phyloP scores from a whole-genome alignment of 2,797 vertebrate species.

The Jordanella pulchra region DNA sequence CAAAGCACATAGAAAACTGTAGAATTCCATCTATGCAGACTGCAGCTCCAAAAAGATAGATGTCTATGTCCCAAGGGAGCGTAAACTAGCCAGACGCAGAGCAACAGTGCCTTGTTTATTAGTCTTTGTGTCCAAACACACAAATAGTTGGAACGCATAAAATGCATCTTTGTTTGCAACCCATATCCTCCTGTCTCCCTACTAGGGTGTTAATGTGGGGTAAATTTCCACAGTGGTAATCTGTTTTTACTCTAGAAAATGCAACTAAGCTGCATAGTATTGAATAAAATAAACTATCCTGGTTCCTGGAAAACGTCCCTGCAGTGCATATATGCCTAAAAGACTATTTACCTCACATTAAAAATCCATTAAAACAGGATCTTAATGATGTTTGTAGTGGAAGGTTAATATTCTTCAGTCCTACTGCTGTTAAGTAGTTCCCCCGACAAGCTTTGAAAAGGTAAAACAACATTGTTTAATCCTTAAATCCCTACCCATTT shows the following conservation, averaged over 20 bases:
- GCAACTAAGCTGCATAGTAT: background rate
- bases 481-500: slow-evolving; percentile 87
- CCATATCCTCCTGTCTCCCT: background rate
- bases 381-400: background rate
- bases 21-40: background rate
- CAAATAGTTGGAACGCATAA: background rate
- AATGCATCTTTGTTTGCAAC: background rate
- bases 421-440: background rate
- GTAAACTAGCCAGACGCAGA: background rate
- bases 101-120: too few relatives aligned
- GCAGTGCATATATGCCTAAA: background rate
- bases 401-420: background rate
- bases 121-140: too few relatives aligned
- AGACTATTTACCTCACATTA: background rate
- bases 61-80: background rate
- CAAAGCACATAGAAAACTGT: too few relatives aligned
- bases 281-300: background rate
- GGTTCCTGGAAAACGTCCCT: background rate
- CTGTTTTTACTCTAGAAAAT: background rate
- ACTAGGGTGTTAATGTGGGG: background rate
- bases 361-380: background rate
- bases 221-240: background rate
- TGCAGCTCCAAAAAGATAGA: too few relatives aligned
- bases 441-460: slow-evolving; percentile 8
- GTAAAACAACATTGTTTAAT: slow-evolving; percentile 13